Evolutionary conservation across 2,888 invertebrate species (phyloP), one percentile per base, ranked within the genome.

Genomic region (Archips crataeganus): DNA sequence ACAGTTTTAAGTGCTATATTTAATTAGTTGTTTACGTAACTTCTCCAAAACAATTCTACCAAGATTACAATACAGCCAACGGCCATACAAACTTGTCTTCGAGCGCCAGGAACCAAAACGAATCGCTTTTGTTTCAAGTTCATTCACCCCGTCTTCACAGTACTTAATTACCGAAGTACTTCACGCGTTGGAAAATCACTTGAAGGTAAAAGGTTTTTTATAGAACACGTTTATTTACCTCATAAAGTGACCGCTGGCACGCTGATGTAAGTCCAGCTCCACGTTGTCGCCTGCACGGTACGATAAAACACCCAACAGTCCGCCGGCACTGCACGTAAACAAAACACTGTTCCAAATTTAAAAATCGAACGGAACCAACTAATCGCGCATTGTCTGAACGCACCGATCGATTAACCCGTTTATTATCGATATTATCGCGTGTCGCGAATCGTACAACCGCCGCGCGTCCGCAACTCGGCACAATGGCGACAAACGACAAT

Each of bases 251-350:
- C 96, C 96, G 94, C 95, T 95, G 95, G 96, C 96, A 95, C 96
- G 96, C 94, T 96, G 96, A 85, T 97, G 96, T 88, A 97, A 95
- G 82, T 97, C 97, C 94, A 97, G 96, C 95, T 97, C 97, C 96
- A 96, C 95, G 94, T 92, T 96, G 95, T 87, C 84, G 95, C 95
- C 92, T 95, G 95, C 65, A 79, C 77, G 72, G 85, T 80, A 84
- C 82, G 81, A 76, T 78, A 71, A 77, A 72, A 81, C 81, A 82
- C 79, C 85, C 81, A 78, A 77, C 78, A 84, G 85, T 83, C 81
- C 84, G 85, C 77, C 87, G 85, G 86, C 87, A 85, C 90, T 83
- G 76, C 82, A 87, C 89, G 81, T 81, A 82, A 81, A 83, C 87
- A 78, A 77, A 82, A 77, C 83, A 85, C 83, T 80, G 81, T 78